Evolutionary conservation across 2,888 invertebrate genomes (phyloP), one percentile per base, ranked within the genome.

Genomic region (Morpho deidamia): DNA sequence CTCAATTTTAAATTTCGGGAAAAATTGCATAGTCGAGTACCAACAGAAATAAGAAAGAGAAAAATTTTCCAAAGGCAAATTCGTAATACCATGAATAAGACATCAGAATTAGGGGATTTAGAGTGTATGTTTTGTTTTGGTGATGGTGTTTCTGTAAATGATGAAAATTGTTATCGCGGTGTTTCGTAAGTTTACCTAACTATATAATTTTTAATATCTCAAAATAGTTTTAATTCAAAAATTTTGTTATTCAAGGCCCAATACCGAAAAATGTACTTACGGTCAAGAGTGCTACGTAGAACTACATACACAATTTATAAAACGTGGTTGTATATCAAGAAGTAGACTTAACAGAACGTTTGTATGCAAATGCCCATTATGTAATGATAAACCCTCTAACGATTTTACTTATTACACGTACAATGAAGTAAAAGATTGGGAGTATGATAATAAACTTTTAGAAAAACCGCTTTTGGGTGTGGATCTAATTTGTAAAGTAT

Each of bases 331-430:
- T 68, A 53, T 70, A 32, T 55, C 70, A 59, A 72, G 70, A 64
- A 67, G 62, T 32, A 68, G 66, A 58, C 41, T 78, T 54, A 82
- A 80, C 55, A 73, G 71, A 61, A 82, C 79, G 55, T 82, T 82
- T 67, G 64, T 72, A 63, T 86, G 85, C 67, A 84, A 81, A 70
- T 86, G 85, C 61, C 80, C 76, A 39, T 62, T 84, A 37, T 84
- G 85, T 63, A 84, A 84, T 65, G 77, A 83, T 64, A 83, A 82
- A 67, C 74, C 80, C 54, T 69, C 72, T 11, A 60, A 65, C 46
- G 74, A 79, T 44, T 48, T 58, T 51, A 59, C 63, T 50, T 72
- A 73, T 67, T 83, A 77, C 60, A 69, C 74, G 41, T 85, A 83
- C 64, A 67, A 61, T 44, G 68, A 62, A 47, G 45, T 77, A 47